Base-by-base conservation (phyloP, 2,113 vertebrate genomes). In the Rafetus swinhoei region DNA sequence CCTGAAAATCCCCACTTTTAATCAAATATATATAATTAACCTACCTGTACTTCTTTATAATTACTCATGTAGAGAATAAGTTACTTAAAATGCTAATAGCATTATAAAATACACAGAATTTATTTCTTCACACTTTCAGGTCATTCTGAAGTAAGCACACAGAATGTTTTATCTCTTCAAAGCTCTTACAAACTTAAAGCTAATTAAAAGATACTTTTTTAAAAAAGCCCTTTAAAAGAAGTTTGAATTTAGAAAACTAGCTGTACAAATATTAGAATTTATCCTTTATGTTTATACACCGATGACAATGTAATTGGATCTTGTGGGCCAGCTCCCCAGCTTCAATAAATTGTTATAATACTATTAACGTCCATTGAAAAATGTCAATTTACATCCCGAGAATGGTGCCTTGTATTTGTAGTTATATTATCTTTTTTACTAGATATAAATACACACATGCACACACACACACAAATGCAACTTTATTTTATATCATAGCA, bases 291-390 rank as follows among this genome's bases (percentile, higher is more conserved):
- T 84, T 92, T 29, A 89, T 87, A 53, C 82, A 85, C 88, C 18
- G 83, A 14, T 53, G 55, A 45, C 12, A 91, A 65, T 45, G 91
- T 91, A 91, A 84, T 22, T 93, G 89, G 54, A 95, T 92, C 80
- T n/a, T 72, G 15, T 45, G 83, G 32, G 7, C 80, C 79, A 95
- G 84, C 91, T 87, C 92, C 84, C 87, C 88, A 85, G 59, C 50
- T 83, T 0, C 0, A 50, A 3, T n/a, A 29, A 74, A 77, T 7
- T 77, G 39, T 5, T 25, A 50, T 50, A 50, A 50, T 50, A 9
- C 12, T 11, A 77, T 50, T 77, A 25, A 50, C 39, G 14, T 24
- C 22, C 10, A 24, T 25, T 39, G 12, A 77, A 77, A 11, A 25
- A 25, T 72, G 65, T 8, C 65, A 72, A 72, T 72, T 72, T 35